Evolutionary conservation across 2,113 vertebrate genomes (phyloP).

Genomic region (Takifugu flavidus): DNA sequence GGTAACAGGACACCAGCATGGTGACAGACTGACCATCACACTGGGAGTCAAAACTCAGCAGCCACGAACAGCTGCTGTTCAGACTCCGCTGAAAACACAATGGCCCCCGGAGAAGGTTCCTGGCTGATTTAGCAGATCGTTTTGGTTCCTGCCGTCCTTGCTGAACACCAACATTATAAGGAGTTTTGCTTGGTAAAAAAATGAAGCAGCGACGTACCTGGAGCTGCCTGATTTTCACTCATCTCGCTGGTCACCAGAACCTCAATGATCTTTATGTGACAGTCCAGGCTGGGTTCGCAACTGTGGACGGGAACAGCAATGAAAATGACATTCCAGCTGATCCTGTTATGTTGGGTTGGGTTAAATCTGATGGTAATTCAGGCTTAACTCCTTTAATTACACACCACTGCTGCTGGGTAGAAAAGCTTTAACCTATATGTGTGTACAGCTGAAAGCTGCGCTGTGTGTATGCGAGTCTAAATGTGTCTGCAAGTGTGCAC

Average conservation of each 20-base stretch:
- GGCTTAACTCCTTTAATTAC: conserved; percentile 45
- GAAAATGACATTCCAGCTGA: background rate
- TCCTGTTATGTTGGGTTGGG: background rate
- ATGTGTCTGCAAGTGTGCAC: conserved; percentile 15
- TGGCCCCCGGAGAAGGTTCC: too few relatives aligned
- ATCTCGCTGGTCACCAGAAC: conserved; percentile 89
- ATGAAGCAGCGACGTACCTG: conserved; percentile 77
- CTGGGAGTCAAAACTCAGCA: background rate
- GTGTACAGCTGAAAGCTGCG: conserved; percentile 27
- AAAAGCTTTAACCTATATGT: conserved; percentile 47
- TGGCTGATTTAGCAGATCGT: background rate
- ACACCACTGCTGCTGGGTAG: conserved; percentile 49
- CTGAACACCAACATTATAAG: background rate
- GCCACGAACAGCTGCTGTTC: too few relatives aligned
- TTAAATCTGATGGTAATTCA: conserved; percentile 46
- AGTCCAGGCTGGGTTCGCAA: conserved; percentile 85
- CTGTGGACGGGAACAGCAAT: conserved; percentile 60
- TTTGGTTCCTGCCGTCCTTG: too few relatives aligned
- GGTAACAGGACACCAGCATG: background rate
- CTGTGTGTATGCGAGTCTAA: conserved; percentile 3
- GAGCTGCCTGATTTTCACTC: conserved; percentile 87
- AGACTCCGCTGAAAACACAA: background rate
- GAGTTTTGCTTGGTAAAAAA: background rate
- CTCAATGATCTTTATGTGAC: conserved; percentile 86
- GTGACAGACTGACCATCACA: background rate